phyloP scores from a whole-genome alignment of 2,888 invertebrate species.

The Barypeithes pellucidus region DNA sequence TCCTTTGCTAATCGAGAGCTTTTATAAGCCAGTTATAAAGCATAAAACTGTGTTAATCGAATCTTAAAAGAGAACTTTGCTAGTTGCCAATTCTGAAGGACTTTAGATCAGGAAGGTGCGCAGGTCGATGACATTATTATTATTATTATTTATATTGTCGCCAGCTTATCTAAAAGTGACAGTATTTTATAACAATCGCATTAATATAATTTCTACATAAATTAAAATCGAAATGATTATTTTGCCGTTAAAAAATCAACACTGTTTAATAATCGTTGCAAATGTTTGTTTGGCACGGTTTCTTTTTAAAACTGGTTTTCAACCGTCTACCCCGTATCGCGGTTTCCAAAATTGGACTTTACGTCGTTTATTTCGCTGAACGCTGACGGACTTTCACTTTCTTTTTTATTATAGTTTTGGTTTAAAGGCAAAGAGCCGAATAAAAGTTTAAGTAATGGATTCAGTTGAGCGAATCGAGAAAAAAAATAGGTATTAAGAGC shows the following conservation, averaged over 20 bases:
- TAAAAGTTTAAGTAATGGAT: slow-evolving; percentile 45
- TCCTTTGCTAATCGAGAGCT: too few relatives aligned
- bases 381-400: slow-evolving; percentile 52
- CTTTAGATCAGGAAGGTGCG: too few relatives aligned
- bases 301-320: slow-evolving; percentile 49
- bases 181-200: background rate
- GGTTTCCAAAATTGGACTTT: slow-evolving; percentile 51
- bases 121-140: too few relatives aligned
- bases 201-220: background rate
- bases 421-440: slow-evolving; percentile 30
- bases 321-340: slow-evolving; percentile 28
- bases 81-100: too few relatives aligned
- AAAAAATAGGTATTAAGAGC: background rate
- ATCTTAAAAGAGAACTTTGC: too few relatives aligned
- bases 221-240: slow-evolving; percentile 3
- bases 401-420: slow-evolving; percentile 42
- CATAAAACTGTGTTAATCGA: too few relatives aligned
- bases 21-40: too few relatives aligned
- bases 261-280: slow-evolving; percentile 18
- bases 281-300: slow-evolving; percentile 47
- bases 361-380: slow-evolving; percentile 36
- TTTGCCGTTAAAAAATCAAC: slow-evolving; percentile 5
- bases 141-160: too few relatives aligned
- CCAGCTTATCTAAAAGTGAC: background rate
- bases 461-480: background rate